Conservation (phyloP, 2,113 vertebrate species). For the Chaetops frenatus region DNA sequence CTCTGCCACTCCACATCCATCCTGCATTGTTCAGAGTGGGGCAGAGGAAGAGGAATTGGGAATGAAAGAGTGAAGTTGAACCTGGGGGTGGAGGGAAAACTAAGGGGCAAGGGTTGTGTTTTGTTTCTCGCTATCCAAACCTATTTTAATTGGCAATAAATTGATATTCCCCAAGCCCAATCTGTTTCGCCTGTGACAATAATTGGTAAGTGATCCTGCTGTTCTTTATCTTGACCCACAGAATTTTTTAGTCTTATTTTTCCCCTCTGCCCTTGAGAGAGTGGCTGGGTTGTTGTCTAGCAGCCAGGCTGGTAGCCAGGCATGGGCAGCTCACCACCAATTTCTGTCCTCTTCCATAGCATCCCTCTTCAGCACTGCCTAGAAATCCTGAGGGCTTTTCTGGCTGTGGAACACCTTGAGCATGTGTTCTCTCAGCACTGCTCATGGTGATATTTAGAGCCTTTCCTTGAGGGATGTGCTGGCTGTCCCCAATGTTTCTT, state of each 20-base stretch:
- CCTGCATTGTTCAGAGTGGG: not conserved
- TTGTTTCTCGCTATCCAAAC: not conserved
- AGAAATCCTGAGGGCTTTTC: not conserved
- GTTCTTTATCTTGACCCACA: not conserved
- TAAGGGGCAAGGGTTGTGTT: not conserved
- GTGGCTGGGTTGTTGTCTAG: not conserved
- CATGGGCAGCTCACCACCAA: not conserved
- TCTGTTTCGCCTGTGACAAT: not conserved
- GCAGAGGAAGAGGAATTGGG: not conserved
- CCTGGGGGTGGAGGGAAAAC: not conserved
- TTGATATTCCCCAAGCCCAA: not conserved
- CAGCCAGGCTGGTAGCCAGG: not conserved
- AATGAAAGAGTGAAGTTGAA: not conserved
- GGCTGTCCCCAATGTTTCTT: not conserved
- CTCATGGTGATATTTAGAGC: not conserved
- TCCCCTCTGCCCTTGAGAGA: not conserved
- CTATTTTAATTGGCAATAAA: not conserved
- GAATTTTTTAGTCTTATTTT: not conserved
- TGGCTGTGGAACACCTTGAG: not conserved
- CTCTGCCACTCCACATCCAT: not conserved
- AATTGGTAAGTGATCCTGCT: not conserved
- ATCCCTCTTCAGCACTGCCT: not conserved
- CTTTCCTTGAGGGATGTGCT: not conserved
- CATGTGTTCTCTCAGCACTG: fast-evolving
- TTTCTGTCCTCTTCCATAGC: not conserved